Evolutionary conservation across 2,113 vertebrate species (phyloP), one percentile per base, ranked within the genome.

Genomic region (Sakesphorus luctuosus): DNA sequence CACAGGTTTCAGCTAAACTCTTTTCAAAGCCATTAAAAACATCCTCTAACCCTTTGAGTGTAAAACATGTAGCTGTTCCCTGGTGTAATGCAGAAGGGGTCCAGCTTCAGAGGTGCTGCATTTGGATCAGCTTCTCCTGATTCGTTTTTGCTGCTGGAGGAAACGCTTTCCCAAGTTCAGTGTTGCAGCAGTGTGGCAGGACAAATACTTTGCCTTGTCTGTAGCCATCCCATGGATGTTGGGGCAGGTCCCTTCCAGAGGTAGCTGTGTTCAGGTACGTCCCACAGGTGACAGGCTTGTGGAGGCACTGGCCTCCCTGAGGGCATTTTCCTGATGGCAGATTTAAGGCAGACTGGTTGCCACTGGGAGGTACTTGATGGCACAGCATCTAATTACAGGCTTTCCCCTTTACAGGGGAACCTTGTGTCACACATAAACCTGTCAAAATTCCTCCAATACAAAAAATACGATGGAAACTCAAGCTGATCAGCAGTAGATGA

Each of bases 341-440:
- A 98, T 97, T 98, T 98, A 98, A 97, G 96, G 95, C 77, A 78
- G 82, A 69, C 87, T 85, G 62, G 79, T 83, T 97, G 95, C 92
- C 88, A 88, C 58, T 88, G 92, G 80, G 95, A 97, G 88, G 79
- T 28, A 96, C 84, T 62, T 90, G 61, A 94, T 67, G 74, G 68
- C 20, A 55, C 74, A 76, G 38, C 52, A 62, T 90, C 71, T 98
- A 97, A 98, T 98, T 98, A 97, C 71, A 97, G 97, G 93, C 89
- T 97, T 82, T 92, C 84, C 95, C 58, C 93, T 96, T 78, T 76
- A 82, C 86, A 93, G 73, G 88, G 90, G 87, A 97, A 96, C 95
- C 92, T 76, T 68, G 87, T 95, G 96, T 97, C 97, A 94, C 65
- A 58, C 55, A 65, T 94, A 93, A 97, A 97, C 90, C 96, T 97